phyloP scores from a whole-genome alignment of 1,140 invertebrate species.

The Ectropis grisescens region DNA sequence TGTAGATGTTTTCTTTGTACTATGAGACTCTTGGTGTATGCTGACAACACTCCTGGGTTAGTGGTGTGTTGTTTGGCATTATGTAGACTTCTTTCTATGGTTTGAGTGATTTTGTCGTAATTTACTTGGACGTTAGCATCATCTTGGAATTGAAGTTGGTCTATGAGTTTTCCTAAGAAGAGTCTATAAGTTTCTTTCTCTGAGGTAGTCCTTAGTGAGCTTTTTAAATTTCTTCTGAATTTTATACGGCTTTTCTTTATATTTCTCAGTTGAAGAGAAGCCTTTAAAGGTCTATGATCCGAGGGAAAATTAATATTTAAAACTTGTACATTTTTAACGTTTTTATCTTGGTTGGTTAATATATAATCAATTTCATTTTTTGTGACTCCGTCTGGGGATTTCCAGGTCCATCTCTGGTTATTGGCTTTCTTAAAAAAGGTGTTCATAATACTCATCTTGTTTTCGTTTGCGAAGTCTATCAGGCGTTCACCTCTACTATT shows the following conservation, averaged over 20 bases:
- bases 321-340: slow-evolving; percentile 13
- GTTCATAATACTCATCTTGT: background rate
- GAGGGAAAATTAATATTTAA: slow-evolving; percentile 16
- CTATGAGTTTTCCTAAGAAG: too few relatives aligned
- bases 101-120: slow-evolving; percentile 6
- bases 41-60: slow-evolving; percentile 2
- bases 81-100: slow-evolving; percentile 9
- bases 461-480: background rate
- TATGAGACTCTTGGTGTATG: slow-evolving; percentile 6
- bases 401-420: slow-evolving; percentile 1
- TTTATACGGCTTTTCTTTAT: slow-evolving; percentile 8
- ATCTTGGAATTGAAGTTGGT: too few relatives aligned
- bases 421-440: slow-evolving; percentile 1
- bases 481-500: background rate
- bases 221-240: slow-evolving; percentile 2
- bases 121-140: background rate
- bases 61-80: background rate
- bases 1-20: slow-evolving; percentile 9
- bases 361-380: slow-evolving; percentile 23
- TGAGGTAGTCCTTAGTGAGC: slow-evolving; percentile 1
- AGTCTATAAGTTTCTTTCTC: slow-evolving; percentile 3
- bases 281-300: slow-evolving; percentile 15
- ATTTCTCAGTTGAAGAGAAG: slow-evolving; percentile 7
- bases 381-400: slow-evolving; percentile 1
- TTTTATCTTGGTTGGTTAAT: slow-evolving; percentile 8